phyloP scores from a whole-genome alignment of 2,113 vertebrate species.

The Myotis davidii region DNA sequence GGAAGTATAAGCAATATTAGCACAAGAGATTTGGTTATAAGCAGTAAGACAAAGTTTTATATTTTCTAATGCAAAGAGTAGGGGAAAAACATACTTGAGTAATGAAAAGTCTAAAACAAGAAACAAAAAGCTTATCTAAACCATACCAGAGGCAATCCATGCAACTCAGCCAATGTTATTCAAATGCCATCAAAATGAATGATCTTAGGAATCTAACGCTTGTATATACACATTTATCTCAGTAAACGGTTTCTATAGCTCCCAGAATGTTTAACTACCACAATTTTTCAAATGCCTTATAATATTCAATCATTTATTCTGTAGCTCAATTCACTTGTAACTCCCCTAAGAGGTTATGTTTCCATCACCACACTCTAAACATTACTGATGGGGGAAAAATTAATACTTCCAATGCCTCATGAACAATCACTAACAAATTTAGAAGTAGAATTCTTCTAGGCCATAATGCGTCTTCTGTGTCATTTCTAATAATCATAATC shows the following conservation, averaged over 20 bases:
- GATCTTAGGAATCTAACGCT: constrained; percentile 28
- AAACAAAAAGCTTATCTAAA: constrained; percentile 57
- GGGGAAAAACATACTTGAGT: background rate
- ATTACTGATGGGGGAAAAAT: background rate
- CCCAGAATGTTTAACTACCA: constrained; percentile 61
- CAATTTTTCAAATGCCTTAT: constrained; percentile 66
- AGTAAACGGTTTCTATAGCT: constrained; percentile 15
- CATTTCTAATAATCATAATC: constrained; percentile 49
- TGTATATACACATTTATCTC: constrained; percentile 65
- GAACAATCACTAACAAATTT: background rate
- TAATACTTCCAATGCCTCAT: background rate
- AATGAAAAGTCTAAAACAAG: constrained; percentile 61
- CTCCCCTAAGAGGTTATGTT: background rate
- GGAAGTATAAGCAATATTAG: constrained; percentile 38
- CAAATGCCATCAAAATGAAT: constrained; percentile 56
- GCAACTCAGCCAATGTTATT: constrained; percentile 40
- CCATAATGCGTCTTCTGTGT: background rate
- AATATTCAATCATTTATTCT: constrained; percentile 70
- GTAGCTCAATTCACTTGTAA: constrained; percentile 34
- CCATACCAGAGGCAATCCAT: constrained; percentile 39
- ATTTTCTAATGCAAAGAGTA: constrained; percentile 31
- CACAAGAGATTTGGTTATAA: constrained; percentile 24
- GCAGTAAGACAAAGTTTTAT: constrained; percentile 26
- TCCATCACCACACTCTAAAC: constrained; percentile 34
- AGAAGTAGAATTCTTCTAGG: constrained; percentile 3